Evolutionary conservation across 2,888 invertebrate species (phyloP), one percentile per base, ranked within the genome.

Genomic region (Watsonalla cultraria): DNA sequence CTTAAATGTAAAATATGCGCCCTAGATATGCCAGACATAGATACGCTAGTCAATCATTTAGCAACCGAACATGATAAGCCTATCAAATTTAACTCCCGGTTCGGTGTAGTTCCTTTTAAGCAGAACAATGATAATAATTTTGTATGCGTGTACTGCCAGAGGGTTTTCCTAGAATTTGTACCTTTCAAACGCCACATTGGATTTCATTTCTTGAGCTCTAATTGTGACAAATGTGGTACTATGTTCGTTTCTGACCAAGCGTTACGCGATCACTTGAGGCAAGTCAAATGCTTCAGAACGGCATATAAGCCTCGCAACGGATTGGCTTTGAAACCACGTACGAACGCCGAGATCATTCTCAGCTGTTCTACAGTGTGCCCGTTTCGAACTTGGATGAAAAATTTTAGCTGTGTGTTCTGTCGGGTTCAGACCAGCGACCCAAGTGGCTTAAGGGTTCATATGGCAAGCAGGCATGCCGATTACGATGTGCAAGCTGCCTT

Each of bases 371-470:
- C 90, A 0, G 90, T 84, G 0, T 82, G 80, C 47, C 90, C 90
- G 0, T 90, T 90, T 55, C 72, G 90, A 51, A 89, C 88, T 4
- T 90, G 89, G 89, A 86, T 84, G 60, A 85, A 78, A 56, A 86
- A 89, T 61, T 89, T 90, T 53, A 87, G 84, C 60, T 90, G 90
- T 54, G 85, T 89, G 0, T 88, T 90, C 59, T 90, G 90, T 67
- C 74, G 89, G 6, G 79, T 86, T 0, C 87, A 90, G 51, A 83
- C 84, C 1, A 85, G 73, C 50, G 86, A 89, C 59, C 90, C 90
- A 0, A 78, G 74, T 51, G 78, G 74, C 14, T 70, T 90, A 1
- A 67, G 90, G 15, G 70, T 73, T 47, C 90, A 90, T 54, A 78
- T 89, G 55, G 76, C 78, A 0, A 76, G 79, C 0, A 70, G 80